Evolutionary conservation across 1,140 invertebrate species (phyloP), one percentile per base, ranked within the genome.

Genomic region (Apis laboriosa): DNA sequence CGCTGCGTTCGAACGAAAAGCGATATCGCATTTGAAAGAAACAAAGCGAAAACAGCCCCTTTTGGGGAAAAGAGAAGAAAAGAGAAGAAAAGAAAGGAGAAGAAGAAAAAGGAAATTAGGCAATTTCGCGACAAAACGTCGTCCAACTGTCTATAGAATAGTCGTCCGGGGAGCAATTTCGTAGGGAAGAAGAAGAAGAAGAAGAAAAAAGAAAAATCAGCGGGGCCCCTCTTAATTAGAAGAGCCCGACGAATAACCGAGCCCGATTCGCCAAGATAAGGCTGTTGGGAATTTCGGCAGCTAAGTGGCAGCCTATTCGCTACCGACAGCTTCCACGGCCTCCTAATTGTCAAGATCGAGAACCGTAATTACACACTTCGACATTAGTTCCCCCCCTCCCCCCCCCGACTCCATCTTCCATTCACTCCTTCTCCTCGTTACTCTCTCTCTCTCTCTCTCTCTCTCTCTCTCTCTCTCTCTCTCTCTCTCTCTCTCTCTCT

Each of bases 301-400:
- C 86, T 90, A 92, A 92, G 90, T 92, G 92, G 91, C 84, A 84
- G 87, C 89, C 89, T 90, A 90, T 88, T 87, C 78, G 90, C 92
- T 92, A 92, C 92, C 87, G 90, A 89, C 83, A 83, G 86, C 89
- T 87, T 58, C 81, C 83, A 85, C 80, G 71, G 85, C 81, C 72
- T 92, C 91, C 91, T 92, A 92, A 93, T 93, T 93, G 92, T 93
- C 90, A 91, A 92, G 91, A 93, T 92, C 89, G 90, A 91, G 90
- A 87, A 90, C 79, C 90, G 90, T 91, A 91, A 90, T 90, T 90
- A 91, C 84, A 88, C 82, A 82, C 84, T 86, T 86, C 83, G 77
- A 66, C 80, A 85, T 87, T 86, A 83, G 79, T 79, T 89, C 75
- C 53, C 63, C 53, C 49, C 53, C 68, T 55, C 55, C 7, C 68